phyloP scores from a whole-genome alignment of 2,113 vertebrate species.

The Otis tarda region DNA sequence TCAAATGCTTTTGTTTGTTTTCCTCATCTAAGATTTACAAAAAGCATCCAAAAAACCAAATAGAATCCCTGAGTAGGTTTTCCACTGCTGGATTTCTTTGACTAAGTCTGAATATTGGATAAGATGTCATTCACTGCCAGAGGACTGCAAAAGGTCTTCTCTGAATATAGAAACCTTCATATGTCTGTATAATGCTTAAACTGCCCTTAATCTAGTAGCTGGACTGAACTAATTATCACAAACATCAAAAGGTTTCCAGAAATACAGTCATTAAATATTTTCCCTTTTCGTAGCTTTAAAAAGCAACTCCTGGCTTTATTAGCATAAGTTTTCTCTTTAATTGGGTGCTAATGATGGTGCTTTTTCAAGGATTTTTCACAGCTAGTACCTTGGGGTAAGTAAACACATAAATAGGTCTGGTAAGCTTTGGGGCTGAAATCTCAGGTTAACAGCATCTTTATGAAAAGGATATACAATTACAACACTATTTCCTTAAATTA shows the following conservation, averaged over 20 bases:
- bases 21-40: background rate
- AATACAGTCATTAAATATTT: constrained; percentile 69
- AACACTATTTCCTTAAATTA: background rate
- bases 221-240: constrained; percentile 79
- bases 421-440: constrained; percentile 40
- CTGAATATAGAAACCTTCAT: constrained; percentile 53
- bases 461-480: constrained; percentile 10
- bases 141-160: constrained; percentile 29
- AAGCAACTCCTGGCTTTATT: constrained; percentile 61
- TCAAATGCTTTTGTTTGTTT: background rate
- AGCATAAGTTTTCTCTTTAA: constrained; percentile 66
- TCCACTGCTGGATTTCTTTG: background rate
- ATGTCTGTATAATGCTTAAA: constrained; percentile 39
- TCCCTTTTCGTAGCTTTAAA: constrained; percentile 44
- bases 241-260: constrained; percentile 80
- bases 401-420: constrained; percentile 65
- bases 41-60: background rate
- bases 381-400: constrained; percentile 50
- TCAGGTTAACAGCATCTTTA: constrained; percentile 42
- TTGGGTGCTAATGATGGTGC: constrained; percentile 71
- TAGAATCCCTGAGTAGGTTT: background rate
- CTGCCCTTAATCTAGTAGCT: constrained; percentile 45
- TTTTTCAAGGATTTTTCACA: constrained; percentile 55
- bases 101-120: background rate
- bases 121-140: background rate